These are phyloP conservation scores for Scaptomyza caliginosa DNA, from an alignment of 2,888 invertebrate genomes.

Conservation along the genomic window DNA sequence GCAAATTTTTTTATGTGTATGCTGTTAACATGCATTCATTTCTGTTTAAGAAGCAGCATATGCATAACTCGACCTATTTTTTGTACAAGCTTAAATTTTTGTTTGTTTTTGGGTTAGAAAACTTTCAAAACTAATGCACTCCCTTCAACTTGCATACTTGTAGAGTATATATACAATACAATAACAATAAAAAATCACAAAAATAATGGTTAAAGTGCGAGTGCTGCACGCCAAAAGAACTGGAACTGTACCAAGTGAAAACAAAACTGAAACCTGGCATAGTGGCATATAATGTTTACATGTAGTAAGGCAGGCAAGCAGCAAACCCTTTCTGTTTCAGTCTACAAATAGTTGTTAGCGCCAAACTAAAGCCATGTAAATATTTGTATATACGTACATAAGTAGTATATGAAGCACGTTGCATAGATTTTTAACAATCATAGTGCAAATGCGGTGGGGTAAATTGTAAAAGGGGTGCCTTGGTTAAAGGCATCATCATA, in stretches of 20 bases:
- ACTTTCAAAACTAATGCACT: constrained; percentile 45
- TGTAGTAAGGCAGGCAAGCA: constrained; percentile 6
- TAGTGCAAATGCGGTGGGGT: background rate
- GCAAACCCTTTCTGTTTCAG: background rate
- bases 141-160: background rate
- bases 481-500: constrained; percentile 5
- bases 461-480: background rate
- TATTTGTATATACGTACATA: background rate
- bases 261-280: constrained; percentile 27
- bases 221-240: constrained; percentile 30
- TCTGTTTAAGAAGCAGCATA: background rate
- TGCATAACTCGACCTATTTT: constrained; percentile 23
- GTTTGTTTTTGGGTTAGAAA: constrained; percentile 20
- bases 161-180: background rate
- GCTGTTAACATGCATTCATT: too few relatives aligned
- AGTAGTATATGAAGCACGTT: constrained; percentile 23
- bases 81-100: background rate
- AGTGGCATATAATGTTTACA: background rate
- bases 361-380: background rate
- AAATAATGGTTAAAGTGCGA: constrained; percentile 31
- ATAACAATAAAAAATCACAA: constrained; percentile 13
- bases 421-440: constrained; percentile 39
- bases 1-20: too few relatives aligned
- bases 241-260: constrained; percentile 8
- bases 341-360: background rate